phyloP scores from a whole-genome alignment of 92 coral and sea anemone species.

The Muricea muricata region DNA sequence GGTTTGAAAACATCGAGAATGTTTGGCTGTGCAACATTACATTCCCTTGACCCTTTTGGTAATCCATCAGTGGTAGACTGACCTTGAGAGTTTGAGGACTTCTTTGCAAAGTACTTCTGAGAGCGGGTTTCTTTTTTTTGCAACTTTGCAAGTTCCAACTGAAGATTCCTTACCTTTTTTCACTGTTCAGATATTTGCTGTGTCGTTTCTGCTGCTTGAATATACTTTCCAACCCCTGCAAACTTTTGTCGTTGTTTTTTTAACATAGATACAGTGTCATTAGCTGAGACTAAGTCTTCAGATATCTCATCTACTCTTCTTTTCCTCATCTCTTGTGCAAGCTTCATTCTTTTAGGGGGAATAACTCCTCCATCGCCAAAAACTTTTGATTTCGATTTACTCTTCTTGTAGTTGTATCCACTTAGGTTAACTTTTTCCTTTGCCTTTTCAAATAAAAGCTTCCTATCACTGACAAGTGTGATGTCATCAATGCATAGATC shows the following conservation, averaged over 20 bases:
- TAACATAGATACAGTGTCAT: neutral
- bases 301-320: neutral
- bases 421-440: conserved; percentile 40
- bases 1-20: neutral
- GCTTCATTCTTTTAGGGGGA: conserved; percentile 9
- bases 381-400: conserved; percentile 37
- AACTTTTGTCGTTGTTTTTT: neutral
- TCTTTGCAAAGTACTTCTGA: conserved; percentile 30
- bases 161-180: neutral
- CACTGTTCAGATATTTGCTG: neutral
- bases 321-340: neutral
- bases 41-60: neutral
- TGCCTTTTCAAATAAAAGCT: conserved; percentile 15
- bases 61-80: neutral
- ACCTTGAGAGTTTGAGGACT: neutral
- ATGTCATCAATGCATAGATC: conserved; percentile 6
- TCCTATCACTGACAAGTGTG: conserved; percentile 32
- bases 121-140: conserved; percentile 35
- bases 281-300: neutral
- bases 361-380: conserved; percentile 34
- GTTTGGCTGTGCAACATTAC: neutral
- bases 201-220: neutral
- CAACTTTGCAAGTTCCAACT: neutral
- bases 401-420: conserved; percentile 38
- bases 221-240: neutral